Evolutionary conservation across 1,140 invertebrate species (phyloP).

Genomic region (Penaeus indicus): DNA sequence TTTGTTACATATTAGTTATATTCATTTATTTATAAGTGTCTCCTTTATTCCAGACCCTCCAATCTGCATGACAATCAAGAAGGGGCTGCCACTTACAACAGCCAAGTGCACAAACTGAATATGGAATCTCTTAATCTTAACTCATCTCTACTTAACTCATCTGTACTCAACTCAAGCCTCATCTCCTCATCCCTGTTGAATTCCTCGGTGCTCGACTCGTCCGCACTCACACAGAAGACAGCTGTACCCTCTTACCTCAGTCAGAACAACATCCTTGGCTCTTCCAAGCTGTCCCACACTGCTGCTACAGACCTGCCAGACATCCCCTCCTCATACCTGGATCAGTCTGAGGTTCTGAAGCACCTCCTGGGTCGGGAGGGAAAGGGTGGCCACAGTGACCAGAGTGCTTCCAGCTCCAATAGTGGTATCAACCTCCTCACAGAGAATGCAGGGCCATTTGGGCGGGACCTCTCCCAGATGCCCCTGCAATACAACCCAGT

Average conservation of each 20-base stretch:
- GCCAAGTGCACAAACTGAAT: constrained; percentile 46
- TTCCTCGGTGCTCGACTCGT: constrained; percentile 43
- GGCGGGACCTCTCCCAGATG: constrained; percentile 30
- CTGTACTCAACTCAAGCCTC: constrained; percentile 24
- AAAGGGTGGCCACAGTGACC: constrained; percentile 50
- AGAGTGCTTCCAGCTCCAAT: constrained; percentile 52
- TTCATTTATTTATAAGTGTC: not conserved
- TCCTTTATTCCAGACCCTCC: constrained; percentile 32
- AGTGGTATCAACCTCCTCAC: constrained; percentile 52
- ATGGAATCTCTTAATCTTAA: constrained; percentile 59
- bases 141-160: constrained; percentile 53
- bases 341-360: constrained; percentile 86
- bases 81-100: constrained; percentile 25
- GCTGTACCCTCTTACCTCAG: constrained; percentile 38
- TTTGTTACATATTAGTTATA: not conserved
- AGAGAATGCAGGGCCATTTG: not conserved
- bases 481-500: constrained; percentile 39
- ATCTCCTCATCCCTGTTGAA: constrained; percentile 41
- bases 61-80: constrained; percentile 51
- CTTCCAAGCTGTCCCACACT: constrained; percentile 32
- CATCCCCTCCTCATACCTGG: constrained; percentile 87
- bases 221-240: constrained; percentile 34
- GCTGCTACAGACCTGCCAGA: constrained; percentile 81
- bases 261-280: constrained; percentile 40
- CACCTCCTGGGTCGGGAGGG: constrained; percentile 85